Evolutionary conservation across 2,888 invertebrate species (phyloP), one percentile per base, ranked within the genome.

Genomic region (Hydraecia micacea): DNA sequence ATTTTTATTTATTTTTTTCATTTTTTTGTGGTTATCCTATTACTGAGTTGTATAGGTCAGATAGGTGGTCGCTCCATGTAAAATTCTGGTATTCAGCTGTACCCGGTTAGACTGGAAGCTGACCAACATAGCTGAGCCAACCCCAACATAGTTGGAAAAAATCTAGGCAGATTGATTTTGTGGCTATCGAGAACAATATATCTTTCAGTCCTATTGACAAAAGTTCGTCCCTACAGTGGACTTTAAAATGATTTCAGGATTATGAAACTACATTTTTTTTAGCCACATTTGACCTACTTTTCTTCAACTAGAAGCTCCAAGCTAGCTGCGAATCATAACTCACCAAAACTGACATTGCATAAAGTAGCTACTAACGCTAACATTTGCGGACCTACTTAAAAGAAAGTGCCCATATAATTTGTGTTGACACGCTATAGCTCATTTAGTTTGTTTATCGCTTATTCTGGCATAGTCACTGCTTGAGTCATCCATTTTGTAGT

Each of bases 321-420:
- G n/a, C 60, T 28, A 11, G 2, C n/a, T 32, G 13, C 18, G 28
- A 42, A 73, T 55, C 11, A 15, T 32, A 32, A 4, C 15, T 60
- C 58, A 55, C 74, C 55, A 74, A 28, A 5, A 7, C 65, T 75
- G 36, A 36, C 77, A 76, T 75, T 46, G 63, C 73, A 70, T 69
- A n/a, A 80, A 82, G 15, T 62, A 39, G 28, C 28, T n/a, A 77
- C 68, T 60, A 25, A 80, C 66, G 66, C 32, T 71, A 75, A 75
- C 46, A 65, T 72, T 55, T 52, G 52, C 25, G 1, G 39, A 72
- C 32, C 52, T 36, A 74, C 71, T 73, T 75, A 65, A 78, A 87
- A 83, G 88, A 87, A 87, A 87, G 86, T 87, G 65, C 21, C 28
- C 52, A 66, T 49, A 79, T 75, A n/a, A 80, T 73, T 75, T 18